Evolutionary conservation across 2,113 vertebrate genomes (phyloP), one percentile per base, ranked within the genome.

Genomic region (Thunnus thynnus): DNA sequence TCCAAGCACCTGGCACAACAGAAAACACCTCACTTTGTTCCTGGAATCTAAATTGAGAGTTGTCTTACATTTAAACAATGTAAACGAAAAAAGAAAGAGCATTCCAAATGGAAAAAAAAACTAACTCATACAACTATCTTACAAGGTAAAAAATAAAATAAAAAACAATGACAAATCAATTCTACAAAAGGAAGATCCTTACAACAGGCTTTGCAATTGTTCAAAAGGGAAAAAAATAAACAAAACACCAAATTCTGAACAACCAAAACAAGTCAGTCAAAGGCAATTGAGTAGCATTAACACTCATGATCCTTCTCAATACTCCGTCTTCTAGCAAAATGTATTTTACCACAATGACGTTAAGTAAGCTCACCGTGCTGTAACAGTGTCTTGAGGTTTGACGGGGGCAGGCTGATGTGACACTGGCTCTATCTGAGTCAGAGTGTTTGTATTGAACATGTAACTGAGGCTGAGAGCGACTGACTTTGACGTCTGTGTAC

Each of bases 21-120:
- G 72, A 82, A 89, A 89, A 91, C 80, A 82, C 70, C 75, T 88
- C 80, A 91, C 80, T 94, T 94, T 94, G 93, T 94, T 95, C 91
- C 89, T 94, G 90, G 87, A 91, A 93, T 92, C 90, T 91, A 88
- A 92, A 73, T 72, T 82, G 83, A 76, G 88, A 82, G 58, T 80
- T 57, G 63, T 81, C 82, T 92, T 92, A 92, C 87, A 91, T 89
- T 90, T 77, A 70, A 91, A 89, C 77, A 89, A 92, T 87, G 83
- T 91, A 88, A 93, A 93, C 74, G 87, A 86, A 91, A 68, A 72
- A 79, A 84, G 16, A 91, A 85, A 84, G 70, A 85, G 75, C 78
- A 89, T 87, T 89, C 81, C 87, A 89, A 86, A 86, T 71, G 65
- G 62, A 91, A 80, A 91, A 66, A 77, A 78, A 82, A 14, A 44